Evolutionary conservation across 1,140 invertebrate species (phyloP).

Genomic region (Ips nitidus): DNA sequence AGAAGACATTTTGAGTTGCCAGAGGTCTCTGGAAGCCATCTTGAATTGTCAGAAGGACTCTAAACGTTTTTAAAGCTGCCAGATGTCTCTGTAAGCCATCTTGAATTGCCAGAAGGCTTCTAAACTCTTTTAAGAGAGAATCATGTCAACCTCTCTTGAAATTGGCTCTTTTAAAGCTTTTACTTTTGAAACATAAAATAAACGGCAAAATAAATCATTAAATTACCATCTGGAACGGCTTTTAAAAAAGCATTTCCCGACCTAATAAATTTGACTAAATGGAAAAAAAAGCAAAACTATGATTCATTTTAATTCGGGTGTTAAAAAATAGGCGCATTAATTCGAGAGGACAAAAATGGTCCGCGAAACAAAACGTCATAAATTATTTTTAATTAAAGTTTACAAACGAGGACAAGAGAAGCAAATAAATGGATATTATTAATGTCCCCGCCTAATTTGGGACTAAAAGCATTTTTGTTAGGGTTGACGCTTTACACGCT

Average conservation of each 20-base stretch:
- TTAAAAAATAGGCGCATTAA: slow-evolving; percentile 37
- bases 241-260: slow-evolving; percentile 13
- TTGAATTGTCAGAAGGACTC: too few species aligned
- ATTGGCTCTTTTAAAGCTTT: too few species aligned
- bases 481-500: slow-evolving; percentile 30
- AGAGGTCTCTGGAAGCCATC: too few species aligned
- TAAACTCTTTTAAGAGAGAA: too few species aligned
- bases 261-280: slow-evolving; percentile 21
- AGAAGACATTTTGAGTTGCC: too few species aligned
- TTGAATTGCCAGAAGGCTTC: too few species aligned
- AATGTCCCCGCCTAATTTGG: slow-evolving; percentile 30
- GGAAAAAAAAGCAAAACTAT: slow-evolving; percentile 28
- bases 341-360: slow-evolving; percentile 32
- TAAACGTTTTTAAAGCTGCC: too few species aligned
- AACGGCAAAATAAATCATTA: too few species aligned
- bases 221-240: slow-evolving; percentile 11
- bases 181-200: too few species aligned
- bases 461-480: slow-evolving; percentile 37
- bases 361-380: slow-evolving; percentile 35
- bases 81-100: too few species aligned
- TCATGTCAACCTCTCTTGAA: too few species aligned
- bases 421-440: slow-evolving; percentile 33
- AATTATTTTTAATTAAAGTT: slow-evolving; percentile 39
- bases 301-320: slow-evolving; percentile 38
- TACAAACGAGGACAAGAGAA: slow-evolving; percentile 31